Conservation (phyloP, 2,113 vertebrate species). For the Holacanthus passer region DNA sequence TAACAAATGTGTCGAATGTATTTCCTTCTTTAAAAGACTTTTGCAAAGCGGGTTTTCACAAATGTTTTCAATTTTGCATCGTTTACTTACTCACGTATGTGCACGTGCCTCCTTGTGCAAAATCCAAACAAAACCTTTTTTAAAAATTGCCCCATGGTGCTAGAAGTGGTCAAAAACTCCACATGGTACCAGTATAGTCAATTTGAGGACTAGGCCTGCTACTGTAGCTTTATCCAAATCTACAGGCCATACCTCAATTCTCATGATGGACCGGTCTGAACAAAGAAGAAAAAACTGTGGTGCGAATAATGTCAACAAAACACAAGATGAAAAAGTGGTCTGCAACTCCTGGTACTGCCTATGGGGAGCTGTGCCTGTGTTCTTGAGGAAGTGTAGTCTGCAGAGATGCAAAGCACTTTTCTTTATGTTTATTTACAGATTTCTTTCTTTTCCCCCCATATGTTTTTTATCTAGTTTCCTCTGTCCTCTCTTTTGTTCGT, state of each 20-base stretch:
- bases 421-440: constrained; percentile 40
- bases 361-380: not conserved
- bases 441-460: not conserved
- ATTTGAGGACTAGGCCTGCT: not conserved
- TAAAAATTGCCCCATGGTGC: too few relatives aligned
- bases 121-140: not conserved
- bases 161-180: not conserved
- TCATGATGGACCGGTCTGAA: not conserved
- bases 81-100: not conserved
- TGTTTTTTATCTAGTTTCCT: constrained; percentile 26
- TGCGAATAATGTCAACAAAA: constrained; percentile 22
- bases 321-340: constrained; percentile 4
- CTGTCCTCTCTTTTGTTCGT: constrained; percentile 36
- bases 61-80: not conserved
- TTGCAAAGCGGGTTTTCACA: not conserved
- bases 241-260: not conserved
- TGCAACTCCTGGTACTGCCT: not conserved
- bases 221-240: not conserved
- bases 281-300: not conserved
- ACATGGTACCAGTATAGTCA: not conserved
- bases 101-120: not conserved
- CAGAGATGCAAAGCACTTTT: constrained; percentile 14
- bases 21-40: not conserved
- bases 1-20: not conserved
- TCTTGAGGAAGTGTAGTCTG: constrained; percentile 27